These are phyloP conservation scores for Lycocerus yunnanus DNA, from an alignment of 2,888 invertebrate genomes.

Conservation along the genomic window DNA sequence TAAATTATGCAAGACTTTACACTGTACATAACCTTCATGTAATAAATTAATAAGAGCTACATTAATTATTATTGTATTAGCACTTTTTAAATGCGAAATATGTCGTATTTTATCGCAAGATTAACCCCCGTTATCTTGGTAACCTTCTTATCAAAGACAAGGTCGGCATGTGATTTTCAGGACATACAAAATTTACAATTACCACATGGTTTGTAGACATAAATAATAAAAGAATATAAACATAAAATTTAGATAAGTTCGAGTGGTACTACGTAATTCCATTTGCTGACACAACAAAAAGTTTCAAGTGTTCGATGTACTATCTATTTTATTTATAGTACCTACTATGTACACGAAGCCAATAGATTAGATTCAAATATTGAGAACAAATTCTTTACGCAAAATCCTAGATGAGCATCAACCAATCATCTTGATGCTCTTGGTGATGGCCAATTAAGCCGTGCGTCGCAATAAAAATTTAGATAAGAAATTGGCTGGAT, in stretches of 20 bases:
- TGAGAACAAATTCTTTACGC: no score
- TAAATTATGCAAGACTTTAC: background rate
- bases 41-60: background rate
- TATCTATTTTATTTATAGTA: no score
- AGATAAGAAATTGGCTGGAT: background rate
- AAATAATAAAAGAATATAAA: background rate
- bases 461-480: background rate
- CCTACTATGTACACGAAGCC: no score
- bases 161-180: constrained; percentile 21
- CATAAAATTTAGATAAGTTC: background rate
- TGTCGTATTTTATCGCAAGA: constrained; percentile 7
- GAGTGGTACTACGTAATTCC: background rate
- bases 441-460: no score
- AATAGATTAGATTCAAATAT: background rate
- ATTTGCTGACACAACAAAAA: background rate
- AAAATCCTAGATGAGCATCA: background rate
- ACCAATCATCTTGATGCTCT: no score
- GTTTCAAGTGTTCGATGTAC: background rate
- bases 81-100: background rate
- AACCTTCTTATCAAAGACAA: constrained; percentile 20
- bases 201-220: background rate
- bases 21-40: background rate
- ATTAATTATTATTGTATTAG: background rate
- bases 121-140: constrained; percentile 7
- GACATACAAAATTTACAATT: constrained; percentile 12